Evolutionary conservation across 2,888 invertebrate species (phyloP), one percentile per base, ranked within the genome.

Genomic region (Elmis aenea): DNA sequence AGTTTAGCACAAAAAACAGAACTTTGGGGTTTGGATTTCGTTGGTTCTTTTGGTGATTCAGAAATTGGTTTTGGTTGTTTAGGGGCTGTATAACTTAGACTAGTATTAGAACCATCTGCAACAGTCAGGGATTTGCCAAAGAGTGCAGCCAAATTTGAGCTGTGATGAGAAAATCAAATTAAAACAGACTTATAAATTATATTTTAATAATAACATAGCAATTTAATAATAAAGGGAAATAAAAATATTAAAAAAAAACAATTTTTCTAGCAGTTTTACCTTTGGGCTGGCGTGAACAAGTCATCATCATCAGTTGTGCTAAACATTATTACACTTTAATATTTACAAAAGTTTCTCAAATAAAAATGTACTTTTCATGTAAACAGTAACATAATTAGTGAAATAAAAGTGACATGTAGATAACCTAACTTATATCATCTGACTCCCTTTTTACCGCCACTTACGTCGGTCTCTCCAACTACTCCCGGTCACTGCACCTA

Each of bases 41-140:
- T 33, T 10, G 20, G 28, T 27, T 47, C 46, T 16, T 33, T 39
- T 13, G 37, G 21, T 15, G 33, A 22, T n/a, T 26, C 35, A 8
- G 32, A 6, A n/a, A n/a, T n/a, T n/a, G n/a, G n/a, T 42, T 45
- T 54, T 13, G 61, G 61, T 43, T 61, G 59, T 39, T 58, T 61
- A 3, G 60, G 62, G 3, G 62, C 56, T 11, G 54, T 55, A 32
- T 62, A 62, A 12, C 29, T 55, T 31, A 62, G 46, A 47, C 43
- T 51, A 5, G 42, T 36, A 29, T 46, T 46, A 5, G 33, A 21
- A 34, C 45, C 39, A 10, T 34, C 25, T 15, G 27, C 25, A 1
- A 26, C 20, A 16, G 29, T 14, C 24, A 37, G 16, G 23, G 37
- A 27, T 3, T 42, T 37, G 14, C 48, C 52, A 48, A 62, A 61